Percentiles rank a stretch among this genome's conserved stretches.
Evolutionary conservation across 2,888 invertebrate genomes (phyloP).

Genomic region (Lithophane semibrunnea): DNA sequence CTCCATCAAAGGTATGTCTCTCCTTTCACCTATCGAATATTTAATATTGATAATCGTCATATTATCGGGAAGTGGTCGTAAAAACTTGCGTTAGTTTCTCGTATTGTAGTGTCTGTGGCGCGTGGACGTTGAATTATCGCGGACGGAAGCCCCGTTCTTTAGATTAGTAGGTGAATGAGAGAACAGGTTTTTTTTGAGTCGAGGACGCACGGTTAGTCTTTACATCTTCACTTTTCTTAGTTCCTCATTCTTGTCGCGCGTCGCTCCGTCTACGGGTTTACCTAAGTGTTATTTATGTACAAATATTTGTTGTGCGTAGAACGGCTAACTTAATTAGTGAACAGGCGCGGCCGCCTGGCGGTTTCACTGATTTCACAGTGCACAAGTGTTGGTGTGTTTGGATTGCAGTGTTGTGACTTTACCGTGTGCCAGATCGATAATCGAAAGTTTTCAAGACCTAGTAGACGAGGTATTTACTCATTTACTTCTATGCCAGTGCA

Average conservation of each 20-base stretch:
- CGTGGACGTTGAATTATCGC: conserved; percentile 68
- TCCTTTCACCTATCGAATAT: conserved; percentile 88
- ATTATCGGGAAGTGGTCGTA: conserved; percentile 66
- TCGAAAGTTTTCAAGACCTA: conserved; percentile 57
- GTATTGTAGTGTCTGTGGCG: conserved; percentile 56
- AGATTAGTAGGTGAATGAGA: conserved; percentile 85
- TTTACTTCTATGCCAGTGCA: conserved; percentile 14
- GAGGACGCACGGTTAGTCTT: conserved; percentile 76
- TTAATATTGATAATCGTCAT: conserved; percentile 76
- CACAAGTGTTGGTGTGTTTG: conserved; percentile 74
- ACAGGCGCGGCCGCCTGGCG: conserved; percentile 61
- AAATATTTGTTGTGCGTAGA: conserved; percentile 69
- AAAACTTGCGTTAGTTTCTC: conserved; percentile 48
- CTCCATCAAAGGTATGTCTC: conserved; percentile 85
- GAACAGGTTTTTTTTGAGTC: conserved; percentile 83
- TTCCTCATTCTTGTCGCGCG: conserved; percentile 76
- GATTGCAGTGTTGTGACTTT: conserved; percentile 76
- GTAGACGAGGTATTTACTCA: conserved; percentile 51
- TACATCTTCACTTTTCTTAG: conserved; percentile 76
- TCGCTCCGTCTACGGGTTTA: conserved; percentile 69
- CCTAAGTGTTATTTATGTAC: conserved; percentile 63
- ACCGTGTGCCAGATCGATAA: conserved; percentile 61
- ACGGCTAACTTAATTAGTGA: conserved; percentile 81
- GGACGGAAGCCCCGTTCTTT: conserved; percentile 80
- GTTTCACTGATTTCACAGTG: conserved; percentile 60